These are phyloP conservation scores for Suillia variegata DNA, from an alignment of 2,888 invertebrate species.

Conservation along the genomic window DNA sequence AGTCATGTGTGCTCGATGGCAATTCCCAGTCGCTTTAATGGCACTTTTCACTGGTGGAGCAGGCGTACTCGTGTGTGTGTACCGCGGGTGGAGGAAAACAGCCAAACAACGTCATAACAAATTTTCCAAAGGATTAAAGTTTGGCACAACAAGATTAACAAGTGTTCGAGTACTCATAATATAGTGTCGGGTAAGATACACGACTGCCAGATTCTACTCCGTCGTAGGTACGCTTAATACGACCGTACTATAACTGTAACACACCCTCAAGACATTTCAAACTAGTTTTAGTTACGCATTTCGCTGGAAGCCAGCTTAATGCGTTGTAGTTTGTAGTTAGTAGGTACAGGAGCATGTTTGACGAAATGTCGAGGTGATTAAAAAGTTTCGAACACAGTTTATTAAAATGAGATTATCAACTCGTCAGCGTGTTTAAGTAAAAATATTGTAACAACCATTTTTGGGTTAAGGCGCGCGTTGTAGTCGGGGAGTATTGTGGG, in stretches of 20 bases:
- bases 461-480: constrained; percentile 5
- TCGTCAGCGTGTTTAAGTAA: too few species aligned
- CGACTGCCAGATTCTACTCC: too few species aligned
- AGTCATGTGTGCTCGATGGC: constrained; percentile 34
- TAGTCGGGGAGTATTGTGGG: background rate
- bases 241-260: too few species aligned
- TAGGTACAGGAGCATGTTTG: constrained; percentile 34
- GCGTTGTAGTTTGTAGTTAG: too few species aligned
- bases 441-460: background rate
- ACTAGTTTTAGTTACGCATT: background rate
- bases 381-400: constrained; percentile 50
- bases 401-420: constrained; percentile 47
- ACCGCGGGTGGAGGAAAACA: background rate
- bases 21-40: constrained; percentile 20
- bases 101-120: constrained; percentile 32
- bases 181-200: too few species aligned
- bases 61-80: background rate
- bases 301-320: background rate
- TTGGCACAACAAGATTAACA: constrained; percentile 37
- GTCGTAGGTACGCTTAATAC: too few species aligned
- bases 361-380: constrained; percentile 49
- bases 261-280: background rate
- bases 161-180: too few species aligned
- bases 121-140: constrained; percentile 40
- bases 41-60: constrained; percentile 10